phyloP scores from a whole-genome alignment of 2,888 invertebrate species.

The Ptycholaimellus sp. region DNA sequence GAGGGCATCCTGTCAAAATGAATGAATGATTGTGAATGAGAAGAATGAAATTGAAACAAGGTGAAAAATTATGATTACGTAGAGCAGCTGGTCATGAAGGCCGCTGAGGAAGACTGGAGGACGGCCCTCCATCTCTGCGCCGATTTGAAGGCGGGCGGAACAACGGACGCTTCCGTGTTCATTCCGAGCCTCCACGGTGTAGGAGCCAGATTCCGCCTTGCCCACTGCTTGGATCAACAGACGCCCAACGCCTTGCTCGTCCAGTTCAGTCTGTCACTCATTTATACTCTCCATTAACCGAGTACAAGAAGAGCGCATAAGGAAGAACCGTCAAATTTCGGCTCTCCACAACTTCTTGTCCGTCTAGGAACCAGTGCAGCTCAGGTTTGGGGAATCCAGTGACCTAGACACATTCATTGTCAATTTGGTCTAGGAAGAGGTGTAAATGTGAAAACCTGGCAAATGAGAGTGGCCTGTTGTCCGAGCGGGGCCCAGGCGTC shows the following conservation, averaged over 20 bases:
- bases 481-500: conserved; percentile 15
- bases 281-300: too few species aligned
- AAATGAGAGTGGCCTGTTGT: conserved; percentile 12
- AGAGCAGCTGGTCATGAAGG: not conserved
- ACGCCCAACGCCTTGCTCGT: not conserved
- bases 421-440: too few species aligned
- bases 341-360: too few species aligned
- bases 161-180: conserved; percentile 18
- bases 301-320: too few species aligned
- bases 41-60: not conserved
- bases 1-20: too few species aligned
- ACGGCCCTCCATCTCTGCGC: conserved; percentile 8
- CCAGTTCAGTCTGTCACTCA: too few species aligned
- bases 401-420: not conserved
- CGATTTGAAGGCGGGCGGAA: conserved; percentile 11
- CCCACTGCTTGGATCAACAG: not conserved
- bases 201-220: conserved; percentile 11
- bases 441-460: conserved; percentile 8
- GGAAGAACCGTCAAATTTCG: too few species aligned
- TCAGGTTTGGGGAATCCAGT: conserved; percentile 12
- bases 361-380: conserved; percentile 15
- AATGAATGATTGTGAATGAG: not conserved
- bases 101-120: conserved; percentile 13
- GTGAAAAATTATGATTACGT: not conserved
- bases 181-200: conserved; percentile 17